Percentiles rank a stretch among this genome's conserved stretches.
Evolutionary conservation across 92 coral and sea anemone species (phyloP).

Genomic region (Porites cylindrica): DNA sequence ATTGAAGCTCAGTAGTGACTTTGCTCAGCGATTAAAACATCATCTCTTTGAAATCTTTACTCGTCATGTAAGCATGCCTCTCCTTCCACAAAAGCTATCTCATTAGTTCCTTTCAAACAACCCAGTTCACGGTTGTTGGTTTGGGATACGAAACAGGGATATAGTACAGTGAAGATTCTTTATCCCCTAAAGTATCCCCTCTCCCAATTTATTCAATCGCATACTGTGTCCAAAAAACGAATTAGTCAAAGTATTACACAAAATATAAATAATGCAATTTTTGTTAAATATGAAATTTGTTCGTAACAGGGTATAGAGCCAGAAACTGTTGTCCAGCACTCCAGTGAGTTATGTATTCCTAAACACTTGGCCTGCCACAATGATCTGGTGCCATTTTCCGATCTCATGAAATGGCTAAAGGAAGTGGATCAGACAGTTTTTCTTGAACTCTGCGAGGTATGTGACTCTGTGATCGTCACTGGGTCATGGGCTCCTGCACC

Average conservation of each 20-base stretch:
- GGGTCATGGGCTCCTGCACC: no score
- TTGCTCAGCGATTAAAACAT: conserved; percentile 79
- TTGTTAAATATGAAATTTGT: neutral
- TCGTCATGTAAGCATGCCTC: conserved; percentile 13
- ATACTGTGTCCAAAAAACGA: no score
- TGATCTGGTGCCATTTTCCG: conserved; percentile 91
- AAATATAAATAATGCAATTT: neutral
- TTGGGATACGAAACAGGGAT: no score
- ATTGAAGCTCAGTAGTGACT: conserved; percentile 75
- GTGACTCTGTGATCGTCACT: neutral
- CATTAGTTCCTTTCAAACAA: neutral
- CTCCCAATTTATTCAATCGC: no score
- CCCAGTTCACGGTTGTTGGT: no score
- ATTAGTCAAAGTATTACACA: no score
- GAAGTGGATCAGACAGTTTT: conserved; percentile 85
- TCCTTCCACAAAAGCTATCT: neutral
- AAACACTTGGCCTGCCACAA: conserved; percentile 93
- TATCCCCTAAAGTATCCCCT: no score
- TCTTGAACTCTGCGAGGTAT: conserved; percentile 82
- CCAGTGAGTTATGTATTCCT: conserved; percentile 95
- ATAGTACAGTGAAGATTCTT: no score
- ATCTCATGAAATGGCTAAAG: conserved; percentile 95
- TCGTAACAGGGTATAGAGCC: conserved; percentile 79
- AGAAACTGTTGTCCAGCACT: conserved; percentile 82
- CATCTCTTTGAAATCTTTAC: conserved; percentile 85